Evolutionary conservation across 2,797 vertebrate genomes (phyloP).

Genomic region (Podargus strigoides): DNA sequence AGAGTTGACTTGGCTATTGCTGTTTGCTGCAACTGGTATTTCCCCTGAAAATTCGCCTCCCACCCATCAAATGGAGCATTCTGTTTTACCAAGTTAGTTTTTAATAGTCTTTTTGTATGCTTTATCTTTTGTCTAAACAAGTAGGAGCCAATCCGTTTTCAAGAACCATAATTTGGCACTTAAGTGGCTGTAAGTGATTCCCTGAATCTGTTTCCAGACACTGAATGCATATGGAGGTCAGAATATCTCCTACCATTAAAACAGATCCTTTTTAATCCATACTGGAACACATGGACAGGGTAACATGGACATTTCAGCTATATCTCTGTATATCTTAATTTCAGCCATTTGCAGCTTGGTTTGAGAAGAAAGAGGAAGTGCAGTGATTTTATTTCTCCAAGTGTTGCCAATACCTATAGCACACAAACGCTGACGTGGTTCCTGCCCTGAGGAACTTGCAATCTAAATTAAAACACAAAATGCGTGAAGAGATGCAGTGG

Average conservation of each 20-base stretch:
- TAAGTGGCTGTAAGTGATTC: background rate
- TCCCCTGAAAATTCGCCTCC: constrained; percentile 36
- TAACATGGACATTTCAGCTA: background rate
- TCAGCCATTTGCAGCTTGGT: background rate
- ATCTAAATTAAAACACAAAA: background rate
- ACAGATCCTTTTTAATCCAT: background rate
- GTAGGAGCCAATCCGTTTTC: background rate
- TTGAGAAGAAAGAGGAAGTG: background rate
- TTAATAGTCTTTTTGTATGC: background rate
- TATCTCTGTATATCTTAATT: background rate
- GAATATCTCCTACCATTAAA: background rate
- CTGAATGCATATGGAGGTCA: background rate
- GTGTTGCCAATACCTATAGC: background rate
- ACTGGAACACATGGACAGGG: background rate
- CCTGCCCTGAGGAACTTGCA: background rate
- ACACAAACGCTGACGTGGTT: background rate
- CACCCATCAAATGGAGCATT: background rate
- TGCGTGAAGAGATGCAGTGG: background rate
- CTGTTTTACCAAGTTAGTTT: background rate
- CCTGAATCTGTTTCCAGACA: background rate
- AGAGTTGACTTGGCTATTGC: constrained; percentile 52
- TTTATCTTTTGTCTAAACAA: background rate
- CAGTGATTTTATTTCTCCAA: background rate
- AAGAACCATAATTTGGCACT: background rate
- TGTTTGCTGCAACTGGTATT: constrained; percentile 26